phyloP scores from a whole-genome alignment of 2,113 vertebrate genomes.

The Suricata suricatta region DNA sequence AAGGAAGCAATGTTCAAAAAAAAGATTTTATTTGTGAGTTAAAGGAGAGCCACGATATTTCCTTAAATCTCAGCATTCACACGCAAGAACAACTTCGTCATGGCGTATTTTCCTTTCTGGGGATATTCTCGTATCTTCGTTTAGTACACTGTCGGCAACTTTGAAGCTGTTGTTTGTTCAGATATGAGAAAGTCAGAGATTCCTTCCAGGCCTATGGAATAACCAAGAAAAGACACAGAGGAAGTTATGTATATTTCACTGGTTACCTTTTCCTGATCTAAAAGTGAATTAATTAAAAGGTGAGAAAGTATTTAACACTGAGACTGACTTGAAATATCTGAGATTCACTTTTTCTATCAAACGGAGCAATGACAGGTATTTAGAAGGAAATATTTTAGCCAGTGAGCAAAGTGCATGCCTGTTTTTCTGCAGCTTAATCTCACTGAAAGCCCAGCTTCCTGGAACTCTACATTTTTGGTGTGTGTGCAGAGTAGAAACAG shows the following conservation, averaged over 20 bases:
- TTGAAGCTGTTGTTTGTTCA: background rate
- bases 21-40: background rate
- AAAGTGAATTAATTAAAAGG: background rate
- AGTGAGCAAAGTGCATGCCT: background rate
- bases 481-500: background rate
- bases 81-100: background rate
- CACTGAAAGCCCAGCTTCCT: background rate
- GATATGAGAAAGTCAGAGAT: background rate
- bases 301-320: background rate
- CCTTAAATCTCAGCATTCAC: background rate
- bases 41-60: background rate
- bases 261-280: background rate
- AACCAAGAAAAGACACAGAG: background rate
- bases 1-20: slow-evolving; percentile 73
- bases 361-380: background rate
- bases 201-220: background rate
- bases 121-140: background rate
- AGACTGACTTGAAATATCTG: background rate
- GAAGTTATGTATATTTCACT: background rate
- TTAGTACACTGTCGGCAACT: background rate
- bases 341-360: background rate
- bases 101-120: background rate
- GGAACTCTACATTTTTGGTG: background rate
- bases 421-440: background rate
- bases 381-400: background rate